Base-by-base conservation (phyloP, 2,888 invertebrate species). In the Sialis lutaria region DNA sequence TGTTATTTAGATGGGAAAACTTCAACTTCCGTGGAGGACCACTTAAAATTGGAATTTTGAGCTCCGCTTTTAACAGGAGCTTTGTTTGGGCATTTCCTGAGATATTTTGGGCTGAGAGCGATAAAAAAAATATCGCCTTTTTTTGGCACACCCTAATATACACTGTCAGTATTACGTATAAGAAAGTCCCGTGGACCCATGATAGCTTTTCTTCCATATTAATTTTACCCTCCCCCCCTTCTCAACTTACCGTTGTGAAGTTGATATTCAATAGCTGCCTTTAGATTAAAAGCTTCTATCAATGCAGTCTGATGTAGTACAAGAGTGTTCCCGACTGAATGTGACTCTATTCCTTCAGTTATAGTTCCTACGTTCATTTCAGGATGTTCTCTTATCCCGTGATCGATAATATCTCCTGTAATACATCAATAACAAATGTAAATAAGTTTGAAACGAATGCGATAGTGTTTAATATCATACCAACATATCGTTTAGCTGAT, bases 221-320 rank as follows among this genome's bases (percentile, higher is more conserved):
- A n/a, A n/a, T n/a, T n/a, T n/a, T n/a, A n/a, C n/a, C n/a, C n/a
- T n/a, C n/a, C n/a, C n/a, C n/a, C n/a, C n/a, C n/a, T n/a, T n/a
- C 10, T 30, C n/a, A 13, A 10, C 5, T 35, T 32, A 75, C 86
- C 71, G 62, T 91, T 88, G 62, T 85, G 86, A 45, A 87, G 74
- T 62, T 93, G 90, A 66, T 91, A 98, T 65, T 97, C 96, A 56
- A 98, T 92, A 5, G 97, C 97, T 7, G 97, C 95, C 71, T 97
- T 97, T 22, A 98, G 72, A 68, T 98, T 98, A 60, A 97, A 92
- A 0, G 97, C 96, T 68, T 98, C 98, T 8, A 98, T 90, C 4
- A 98, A 74, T 13, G 95, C 93, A 4, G 97, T 96, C 63, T 96
- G 85, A 58, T 97, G 95, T 49, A 98, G 72, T 1, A 86, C 86